These are phyloP conservation scores for Lucilia cuprina DNA, from an alignment of 1,140 invertebrate species.

Conservation along the genomic window DNA sequence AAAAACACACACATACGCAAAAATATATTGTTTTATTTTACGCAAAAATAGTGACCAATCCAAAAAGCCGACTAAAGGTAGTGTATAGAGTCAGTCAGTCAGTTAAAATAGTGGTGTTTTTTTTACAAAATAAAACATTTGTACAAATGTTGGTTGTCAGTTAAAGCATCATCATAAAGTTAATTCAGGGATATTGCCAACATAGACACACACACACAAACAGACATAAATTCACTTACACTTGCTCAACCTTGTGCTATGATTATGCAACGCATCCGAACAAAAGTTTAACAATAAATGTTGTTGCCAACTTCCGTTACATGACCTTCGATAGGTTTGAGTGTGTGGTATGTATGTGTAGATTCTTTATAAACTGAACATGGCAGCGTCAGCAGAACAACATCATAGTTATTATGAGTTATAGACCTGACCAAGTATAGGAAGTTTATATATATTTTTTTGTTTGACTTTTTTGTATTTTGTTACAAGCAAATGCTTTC, in stretches of 20 bases:
- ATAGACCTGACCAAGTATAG: not conserved
- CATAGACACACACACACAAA: not conserved
- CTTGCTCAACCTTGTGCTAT: not conserved
- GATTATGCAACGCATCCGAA: not conserved
- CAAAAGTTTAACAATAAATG: slow-evolving; percentile 9
- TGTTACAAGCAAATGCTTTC: not conserved
- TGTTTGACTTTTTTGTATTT: not conserved
- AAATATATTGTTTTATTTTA: not conserved
- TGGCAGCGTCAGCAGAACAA: not conserved
- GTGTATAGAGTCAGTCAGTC: not conserved
- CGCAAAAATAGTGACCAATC: not conserved
- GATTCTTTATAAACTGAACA: not conserved
- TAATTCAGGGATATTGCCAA: not conserved
- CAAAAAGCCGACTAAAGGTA: not conserved
- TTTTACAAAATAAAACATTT: not conserved
- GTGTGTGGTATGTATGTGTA: not conserved
- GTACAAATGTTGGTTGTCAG: not conserved
- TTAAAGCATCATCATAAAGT: not conserved
- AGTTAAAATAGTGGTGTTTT: not conserved
- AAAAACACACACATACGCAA: not conserved
- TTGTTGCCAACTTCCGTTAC: slow-evolving; percentile 15
- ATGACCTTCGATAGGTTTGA: slow-evolving; percentile 3
- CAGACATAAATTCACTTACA: not conserved
- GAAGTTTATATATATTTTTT: not conserved
- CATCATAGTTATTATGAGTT: not conserved